Conservation (phyloP, 37 sponge, comb jelly and placozoan species). For the Beroe forskalii region DNA sequence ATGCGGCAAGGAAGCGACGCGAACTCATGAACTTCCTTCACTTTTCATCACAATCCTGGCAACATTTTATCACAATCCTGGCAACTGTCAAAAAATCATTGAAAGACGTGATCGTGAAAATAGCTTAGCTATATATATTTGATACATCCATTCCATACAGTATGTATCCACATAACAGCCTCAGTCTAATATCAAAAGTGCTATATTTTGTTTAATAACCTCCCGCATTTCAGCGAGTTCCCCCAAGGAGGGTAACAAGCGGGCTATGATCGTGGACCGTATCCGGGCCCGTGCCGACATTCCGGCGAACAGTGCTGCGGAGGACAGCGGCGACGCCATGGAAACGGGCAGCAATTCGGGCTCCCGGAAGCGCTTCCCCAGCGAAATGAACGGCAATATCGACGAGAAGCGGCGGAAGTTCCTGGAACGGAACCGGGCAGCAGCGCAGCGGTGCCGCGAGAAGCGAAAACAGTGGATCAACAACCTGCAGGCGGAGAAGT, state of each 20-base stretch:
- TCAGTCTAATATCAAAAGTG: too few species aligned
- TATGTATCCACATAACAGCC: too few species aligned
- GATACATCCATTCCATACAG: too few species aligned
- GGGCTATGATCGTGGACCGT: constrained; percentile 5
- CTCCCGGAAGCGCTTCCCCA: constrained; percentile 28
- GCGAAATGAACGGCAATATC: constrained; percentile 45
- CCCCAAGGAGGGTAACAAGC: neutral
- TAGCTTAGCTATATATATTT: too few species aligned
- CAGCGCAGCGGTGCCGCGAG: constrained; percentile 53
- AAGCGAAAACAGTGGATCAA: constrained; percentile 64
- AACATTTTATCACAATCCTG: too few species aligned
- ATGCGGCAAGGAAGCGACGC: too few species aligned
- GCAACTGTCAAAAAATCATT: too few species aligned
- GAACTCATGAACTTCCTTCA: too few species aligned
- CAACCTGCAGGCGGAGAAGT: constrained; percentile 57
- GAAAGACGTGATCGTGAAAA: too few species aligned
- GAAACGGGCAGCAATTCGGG: too few species aligned
- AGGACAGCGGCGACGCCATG: neutral
- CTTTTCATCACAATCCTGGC: too few species aligned
- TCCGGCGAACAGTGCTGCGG: neutral
- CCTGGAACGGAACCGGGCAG: constrained; percentile 43
- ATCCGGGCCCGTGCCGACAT: neutral
- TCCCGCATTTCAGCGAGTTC: constrained; percentile 56
- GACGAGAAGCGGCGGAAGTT: constrained; percentile 63
- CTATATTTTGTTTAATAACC: too few species aligned